A percentile compares a stretch with the other conserved stretches of the same genome.
Evolutionary conservation across 1,140 invertebrate species (phyloP).

Genomic region (Hesperophylax magnus): DNA sequence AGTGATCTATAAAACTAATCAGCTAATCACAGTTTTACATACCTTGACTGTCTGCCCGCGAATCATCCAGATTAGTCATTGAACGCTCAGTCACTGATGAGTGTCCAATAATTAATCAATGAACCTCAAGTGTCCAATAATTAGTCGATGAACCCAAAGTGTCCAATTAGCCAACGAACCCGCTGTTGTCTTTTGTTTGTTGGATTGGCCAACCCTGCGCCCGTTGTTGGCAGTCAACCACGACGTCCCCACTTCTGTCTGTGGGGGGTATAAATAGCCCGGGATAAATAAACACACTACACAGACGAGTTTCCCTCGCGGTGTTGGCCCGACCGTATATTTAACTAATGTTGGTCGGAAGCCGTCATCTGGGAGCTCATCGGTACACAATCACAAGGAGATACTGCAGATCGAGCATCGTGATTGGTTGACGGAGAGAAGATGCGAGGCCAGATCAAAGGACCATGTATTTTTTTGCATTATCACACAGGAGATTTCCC

Average conservation of each 20-base stretch:
- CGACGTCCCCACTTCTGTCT: constrained; percentile 7
- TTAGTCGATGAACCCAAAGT: not conserved
- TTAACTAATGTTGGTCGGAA: constrained; percentile 25
- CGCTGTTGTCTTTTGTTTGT: not conserved
- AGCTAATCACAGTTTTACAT: too few relatives aligned
- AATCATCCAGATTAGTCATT: too few relatives aligned
- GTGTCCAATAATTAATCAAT: too few relatives aligned
- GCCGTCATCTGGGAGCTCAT: constrained; percentile 16
- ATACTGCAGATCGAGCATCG: too few relatives aligned
- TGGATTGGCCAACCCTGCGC: not conserved
- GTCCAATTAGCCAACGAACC: not conserved
- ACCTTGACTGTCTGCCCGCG: too few relatives aligned
- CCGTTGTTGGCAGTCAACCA: not conserved
- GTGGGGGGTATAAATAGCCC: not conserved
- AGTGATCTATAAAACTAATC: too few relatives aligned
- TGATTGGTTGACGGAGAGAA: too few relatives aligned
- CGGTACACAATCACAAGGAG: not conserved
- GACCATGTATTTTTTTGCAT: too few relatives aligned
- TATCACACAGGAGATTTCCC: too few relatives aligned
- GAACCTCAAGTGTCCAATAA: too few relatives aligned
- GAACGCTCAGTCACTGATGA: too few relatives aligned
- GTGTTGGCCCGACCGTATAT: constrained; percentile 11
- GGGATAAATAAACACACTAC: constrained; percentile 32
- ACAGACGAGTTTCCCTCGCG: not conserved
- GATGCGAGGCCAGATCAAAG: too few relatives aligned